Conservation (phyloP, 1,140 invertebrate species). For the Anadara kagoshimensis region DNA sequence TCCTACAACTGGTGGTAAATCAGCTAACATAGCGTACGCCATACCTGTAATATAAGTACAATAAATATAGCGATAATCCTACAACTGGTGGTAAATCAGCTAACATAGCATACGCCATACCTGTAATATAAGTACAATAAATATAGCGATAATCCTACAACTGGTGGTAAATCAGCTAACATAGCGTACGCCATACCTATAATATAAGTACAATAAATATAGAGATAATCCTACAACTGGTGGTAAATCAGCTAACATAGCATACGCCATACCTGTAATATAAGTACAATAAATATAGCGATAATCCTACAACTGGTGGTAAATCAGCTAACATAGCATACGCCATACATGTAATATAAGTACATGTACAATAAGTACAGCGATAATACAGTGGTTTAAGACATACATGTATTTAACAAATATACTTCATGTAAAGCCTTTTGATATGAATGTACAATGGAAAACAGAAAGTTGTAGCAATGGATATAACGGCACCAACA, state of each 20-base stretch:
- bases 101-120: constrained; percentile 73
- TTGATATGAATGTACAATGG: too few relatives aligned
- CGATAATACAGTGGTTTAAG: too few relatives aligned
- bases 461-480: too few relatives aligned
- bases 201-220: too few relatives aligned
- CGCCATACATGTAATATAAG: constrained; percentile 70
- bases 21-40: constrained; percentile 72
- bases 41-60: constrained; percentile 73
- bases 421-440: too few relatives aligned
- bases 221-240: constrained; percentile 73
- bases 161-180: constrained; percentile 70
- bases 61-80: too few relatives aligned
- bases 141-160: constrained; percentile 74
- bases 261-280: constrained; percentile 73
- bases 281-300: too few relatives aligned
- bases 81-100: constrained; percentile 71
- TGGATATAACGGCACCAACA: too few relatives aligned
- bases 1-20: constrained; percentile 72
- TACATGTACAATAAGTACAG: too few relatives aligned
- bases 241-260: constrained; percentile 70
- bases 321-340: constrained; percentile 72
- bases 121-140: constrained; percentile 50
- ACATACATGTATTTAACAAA: too few relatives aligned
- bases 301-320: constrained; percentile 72
- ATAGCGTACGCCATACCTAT: constrained; percentile 74